Evolutionary conservation across 2,888 invertebrate species (phyloP), one percentile per base, ranked within the genome.

Genomic region (Urechis unicinctus): DNA sequence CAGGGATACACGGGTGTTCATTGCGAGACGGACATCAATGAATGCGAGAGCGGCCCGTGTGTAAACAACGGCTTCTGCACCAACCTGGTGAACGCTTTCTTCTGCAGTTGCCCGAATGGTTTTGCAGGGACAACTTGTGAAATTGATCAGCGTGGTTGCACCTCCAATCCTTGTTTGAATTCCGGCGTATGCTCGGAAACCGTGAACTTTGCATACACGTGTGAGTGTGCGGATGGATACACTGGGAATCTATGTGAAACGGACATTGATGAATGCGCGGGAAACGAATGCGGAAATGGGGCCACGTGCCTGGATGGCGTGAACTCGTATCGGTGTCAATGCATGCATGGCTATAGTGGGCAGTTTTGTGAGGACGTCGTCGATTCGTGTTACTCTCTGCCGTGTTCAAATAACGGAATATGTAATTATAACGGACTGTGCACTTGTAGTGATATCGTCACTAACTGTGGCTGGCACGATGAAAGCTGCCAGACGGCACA

Each of bases 11-110:
- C 57, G n/a, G 68, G 69, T 17, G 13, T 41, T 5, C 56, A 58
- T 21, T 69, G 69, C 59, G 67, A 66, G 50, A 58, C 55, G 9
- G 68, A 95, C 80, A 89, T 94, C 66, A 92, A 95, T 81, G 95
- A 95, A 78, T 95, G 95, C 17, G 50, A 44, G 9, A 55, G 55
- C 28, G n/a, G 24, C 2, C 64, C 64, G 1, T 69, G 69, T 56
- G 44, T 48, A 21, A 62, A 66, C 41, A 58, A 58, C 5, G 66
- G 61, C 9, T 36, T 36, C 36, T 36, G 36, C 36, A 36, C 36
- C 9, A 17, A 36, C 17, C 36, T 36, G 36, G 36, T 36, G 36
- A 17, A 36, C 36, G 9, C 36, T 3, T 62, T 53, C 47, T 36
- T 22, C 21, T 68, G 67, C 53, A 21, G 24, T 2, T 68, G 69